These are phyloP conservation scores for Cephus runcator DNA, from an alignment of 2,888 invertebrate species.

Conservation along the genomic window DNA sequence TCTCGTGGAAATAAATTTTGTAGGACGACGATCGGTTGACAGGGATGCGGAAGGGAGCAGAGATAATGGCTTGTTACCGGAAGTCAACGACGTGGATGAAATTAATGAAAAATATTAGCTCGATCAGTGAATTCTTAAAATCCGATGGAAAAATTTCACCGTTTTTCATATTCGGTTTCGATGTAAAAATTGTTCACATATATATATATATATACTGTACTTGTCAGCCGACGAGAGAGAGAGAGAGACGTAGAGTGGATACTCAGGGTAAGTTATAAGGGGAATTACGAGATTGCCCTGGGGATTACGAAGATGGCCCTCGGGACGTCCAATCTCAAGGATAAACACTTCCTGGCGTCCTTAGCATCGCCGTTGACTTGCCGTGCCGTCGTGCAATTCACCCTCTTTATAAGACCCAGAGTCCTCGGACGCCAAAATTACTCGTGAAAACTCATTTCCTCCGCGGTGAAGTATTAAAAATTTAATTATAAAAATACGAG, in stretches of 20 bases:
- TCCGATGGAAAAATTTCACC: slow-evolving; percentile 23
- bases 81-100: slow-evolving; percentile 24
- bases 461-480: slow-evolving; percentile 45
- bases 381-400: slow-evolving; percentile 9
- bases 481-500: slow-evolving; percentile 50
- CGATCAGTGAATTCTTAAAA: slow-evolving; percentile 42
- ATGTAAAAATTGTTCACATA: no score
- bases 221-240: slow-evolving; percentile 7
- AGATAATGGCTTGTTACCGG: no score
- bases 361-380: slow-evolving; percentile 29
- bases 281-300: slow-evolving; percentile 64
- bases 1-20: no score
- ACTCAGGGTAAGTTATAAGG: slow-evolving; percentile 55
- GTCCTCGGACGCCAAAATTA: slow-evolving; percentile 26
- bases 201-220: background rate
- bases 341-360: slow-evolving; percentile 64
- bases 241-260: slow-evolving; percentile 23
- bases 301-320: slow-evolving; percentile 63
- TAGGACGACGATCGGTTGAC: no score
- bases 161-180: no score
- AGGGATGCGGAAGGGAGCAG: no score
- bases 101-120: slow-evolving; percentile 55
- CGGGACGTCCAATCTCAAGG: slow-evolving; percentile 64
- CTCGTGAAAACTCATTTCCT: slow-evolving; percentile 52
- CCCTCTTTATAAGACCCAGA: slow-evolving; percentile 8